Base-by-base conservation (phyloP, 2,113 vertebrate genomes). In the Paramormyrops kingsleyae region DNA sequence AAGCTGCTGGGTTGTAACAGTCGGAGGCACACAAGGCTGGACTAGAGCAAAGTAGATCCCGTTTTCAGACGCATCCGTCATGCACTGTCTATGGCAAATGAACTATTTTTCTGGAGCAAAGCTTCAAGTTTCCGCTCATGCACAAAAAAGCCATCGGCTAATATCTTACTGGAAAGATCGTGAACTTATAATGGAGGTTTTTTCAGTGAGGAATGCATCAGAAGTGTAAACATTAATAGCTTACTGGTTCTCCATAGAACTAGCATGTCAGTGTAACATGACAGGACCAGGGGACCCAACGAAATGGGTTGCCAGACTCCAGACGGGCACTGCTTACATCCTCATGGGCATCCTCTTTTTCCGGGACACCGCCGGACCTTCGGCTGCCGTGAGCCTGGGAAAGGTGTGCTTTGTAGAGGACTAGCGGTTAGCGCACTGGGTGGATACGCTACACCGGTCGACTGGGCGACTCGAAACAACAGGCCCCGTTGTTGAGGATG, bases 401-500 rank as follows among this genome's bases (percentile, higher is more conserved):
- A 88, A 62, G 24, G 39, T 47, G 77, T 84, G 70, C 88, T 31
- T 74, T 92, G 35, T 42, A 7, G 70, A 66, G 89, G 44, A n/a
- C 39, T 91, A 89, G 85, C 47, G 13, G 89, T 88, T 88, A 87
- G 88, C n/a, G 39, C 50, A 2, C 84, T 74, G 46, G 88, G 89
- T 74, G 89, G 92, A 89, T 53, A 92, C 59, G 86, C 83, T 90
- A 90, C 89, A 90, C 89, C 90, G 91, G 88, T 52, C 77, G 46
- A 83, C 80, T 52, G 59, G 74, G 86, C 59, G 66, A 46, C 88
- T 44, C 39, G 59, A 91, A 84, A 93, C 92, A 94, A 93, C 94
- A 92, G 92, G 91, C 87, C 80, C 77, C 90, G 91, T 91, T 93
- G 89, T 91, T 90, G 24, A 59, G 90, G 90, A 90, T 94, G 94